Conservation (phyloP, 2,113 vertebrate species). For the Corvus hawaiiensis region DNA sequence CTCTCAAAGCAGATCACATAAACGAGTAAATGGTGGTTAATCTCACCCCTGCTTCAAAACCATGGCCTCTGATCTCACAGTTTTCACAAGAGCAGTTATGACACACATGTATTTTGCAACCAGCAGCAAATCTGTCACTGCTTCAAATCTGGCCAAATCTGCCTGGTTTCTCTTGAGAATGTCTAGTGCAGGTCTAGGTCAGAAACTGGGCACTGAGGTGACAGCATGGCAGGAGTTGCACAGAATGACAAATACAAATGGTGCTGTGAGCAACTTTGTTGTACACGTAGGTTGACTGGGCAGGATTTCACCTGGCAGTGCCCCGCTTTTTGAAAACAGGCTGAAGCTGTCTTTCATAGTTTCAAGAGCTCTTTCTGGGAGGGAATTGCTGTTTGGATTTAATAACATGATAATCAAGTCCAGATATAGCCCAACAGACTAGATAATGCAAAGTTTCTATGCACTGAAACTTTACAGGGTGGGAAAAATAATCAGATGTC, state of each 20-base stretch:
- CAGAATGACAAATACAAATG: background rate
- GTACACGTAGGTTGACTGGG: background rate
- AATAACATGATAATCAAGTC: background rate
- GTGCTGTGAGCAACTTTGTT: background rate
- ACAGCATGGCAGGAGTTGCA: background rate
- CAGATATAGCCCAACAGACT: background rate
- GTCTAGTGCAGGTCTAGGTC: background rate
- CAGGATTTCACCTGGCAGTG: background rate
- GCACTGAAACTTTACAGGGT: background rate
- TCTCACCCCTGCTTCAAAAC: background rate
- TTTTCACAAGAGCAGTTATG: background rate
- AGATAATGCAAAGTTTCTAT: background rate
- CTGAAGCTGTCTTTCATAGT: background rate
- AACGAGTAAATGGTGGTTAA: background rate
- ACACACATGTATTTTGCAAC: background rate
- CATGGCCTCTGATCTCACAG: background rate
- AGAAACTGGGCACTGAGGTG: background rate
- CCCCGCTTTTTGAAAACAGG: background rate
- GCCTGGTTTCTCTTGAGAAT: background rate
- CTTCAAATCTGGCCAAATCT: background rate
- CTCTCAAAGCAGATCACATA: background rate
- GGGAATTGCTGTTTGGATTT: background rate
- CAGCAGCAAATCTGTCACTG: background rate
- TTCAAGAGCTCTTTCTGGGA: background rate
- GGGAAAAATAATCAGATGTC: background rate